Conservation (phyloP, 2,797 vertebrate genomes). For the Dermochelys coriacea region DNA sequence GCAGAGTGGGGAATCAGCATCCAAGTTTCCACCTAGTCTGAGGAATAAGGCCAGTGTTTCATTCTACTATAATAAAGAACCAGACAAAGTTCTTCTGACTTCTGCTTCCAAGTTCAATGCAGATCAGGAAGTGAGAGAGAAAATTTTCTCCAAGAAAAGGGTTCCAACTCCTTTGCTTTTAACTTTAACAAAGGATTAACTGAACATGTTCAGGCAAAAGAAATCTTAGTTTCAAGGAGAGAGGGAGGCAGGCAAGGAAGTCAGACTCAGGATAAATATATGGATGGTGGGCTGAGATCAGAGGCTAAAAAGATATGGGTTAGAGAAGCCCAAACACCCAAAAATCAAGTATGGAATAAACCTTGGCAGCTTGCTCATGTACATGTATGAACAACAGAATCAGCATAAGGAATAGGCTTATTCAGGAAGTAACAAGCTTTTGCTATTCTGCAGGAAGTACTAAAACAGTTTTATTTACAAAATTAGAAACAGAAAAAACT, state of each 20-base stretch:
- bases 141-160: neutral
- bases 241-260: neutral
- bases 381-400: neutral
- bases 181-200: neutral
- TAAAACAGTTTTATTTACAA: neutral
- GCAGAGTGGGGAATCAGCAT: neutral
- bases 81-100: neutral
- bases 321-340: neutral
- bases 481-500: neutral
- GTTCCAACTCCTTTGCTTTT: neutral
- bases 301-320: neutral
- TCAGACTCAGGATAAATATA: neutral
- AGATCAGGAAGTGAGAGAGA: neutral
- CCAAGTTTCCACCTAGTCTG: neutral
- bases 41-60: neutral
- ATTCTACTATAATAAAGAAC: neutral
- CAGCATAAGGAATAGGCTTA: neutral
- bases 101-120: neutral
- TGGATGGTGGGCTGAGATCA: neutral
- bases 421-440: neutral
- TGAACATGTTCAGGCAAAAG: neutral
- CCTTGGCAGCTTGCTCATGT: neutral
- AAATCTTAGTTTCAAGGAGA: neutral
- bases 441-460: neutral
- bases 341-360: neutral